phyloP scores from a whole-genome alignment of 2,113 vertebrate genomes.

The Heliornis fulica region DNA sequence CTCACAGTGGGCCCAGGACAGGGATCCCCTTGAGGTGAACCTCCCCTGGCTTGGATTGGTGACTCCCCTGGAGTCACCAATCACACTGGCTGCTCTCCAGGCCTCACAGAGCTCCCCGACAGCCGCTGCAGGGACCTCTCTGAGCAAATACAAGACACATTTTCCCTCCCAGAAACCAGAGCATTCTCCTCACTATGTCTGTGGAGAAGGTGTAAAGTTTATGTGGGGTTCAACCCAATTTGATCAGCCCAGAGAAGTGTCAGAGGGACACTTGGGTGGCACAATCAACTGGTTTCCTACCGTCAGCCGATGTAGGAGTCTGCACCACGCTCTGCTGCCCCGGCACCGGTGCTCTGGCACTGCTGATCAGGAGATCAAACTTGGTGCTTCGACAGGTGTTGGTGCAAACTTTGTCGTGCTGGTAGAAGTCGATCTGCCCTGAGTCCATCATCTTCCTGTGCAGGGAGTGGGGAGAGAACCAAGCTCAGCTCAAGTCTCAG shows the following conservation, averaged over 20 bases:
- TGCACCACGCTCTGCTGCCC: conserved; percentile 84
- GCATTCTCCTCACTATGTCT: not conserved
- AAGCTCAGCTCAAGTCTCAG: conserved; percentile 11
- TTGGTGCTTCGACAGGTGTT: conserved; percentile 96
- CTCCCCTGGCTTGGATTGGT: not conserved
- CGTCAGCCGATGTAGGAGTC: conserved; percentile 80
- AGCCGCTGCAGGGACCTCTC: not conserved
- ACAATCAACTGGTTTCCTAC: conserved; percentile 72
- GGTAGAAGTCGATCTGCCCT: conserved; percentile 94
- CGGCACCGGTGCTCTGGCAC: conserved; percentile 81
- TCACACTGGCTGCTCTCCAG: not conserved
- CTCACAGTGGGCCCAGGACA: not conserved
- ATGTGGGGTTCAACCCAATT: too few species aligned
- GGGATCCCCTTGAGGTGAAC: not conserved
- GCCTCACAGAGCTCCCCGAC: not conserved
- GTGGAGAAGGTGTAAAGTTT: not conserved
- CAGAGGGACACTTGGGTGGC: not conserved
- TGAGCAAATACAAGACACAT: accelerated
- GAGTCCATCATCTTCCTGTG: conserved; percentile 97
- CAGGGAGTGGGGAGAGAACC: conserved; percentile 17
- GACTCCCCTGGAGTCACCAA: not conserved
- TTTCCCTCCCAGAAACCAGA: not conserved
- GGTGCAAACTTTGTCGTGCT: conserved; percentile 91
- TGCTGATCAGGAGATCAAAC: conserved; percentile 91
- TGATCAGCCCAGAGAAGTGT: not conserved